Base-by-base conservation (phyloP, 2,113 vertebrate genomes). In the Hipposideros armiger region DNA sequence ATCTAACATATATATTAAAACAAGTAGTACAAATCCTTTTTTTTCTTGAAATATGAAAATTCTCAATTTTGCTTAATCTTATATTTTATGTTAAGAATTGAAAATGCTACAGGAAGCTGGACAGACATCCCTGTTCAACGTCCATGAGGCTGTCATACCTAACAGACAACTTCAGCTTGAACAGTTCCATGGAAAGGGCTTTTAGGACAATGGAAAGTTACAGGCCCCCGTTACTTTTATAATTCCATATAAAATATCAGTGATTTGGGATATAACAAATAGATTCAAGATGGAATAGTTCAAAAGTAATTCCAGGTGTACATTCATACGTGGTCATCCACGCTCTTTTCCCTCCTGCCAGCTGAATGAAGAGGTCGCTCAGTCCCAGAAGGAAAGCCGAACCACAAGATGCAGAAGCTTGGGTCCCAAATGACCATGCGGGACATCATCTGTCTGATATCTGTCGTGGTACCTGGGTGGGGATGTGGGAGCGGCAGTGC, bases 31-130 rank as follows among this genome's bases (percentile, higher is more conserved):
- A 73, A 64, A 66, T 40, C 30, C 4, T 67, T 88, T 78, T 84
- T 78, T n/a, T 24, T 88, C 70, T 85, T 45, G 28, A 60, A 70
- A 69, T 56, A 45, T 40, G 42, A 87, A 94, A 92, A 94, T 17
- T 22, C 9, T 74, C 45, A 67, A 66, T 66, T 90, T 64, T 58
- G 14, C 13, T 84, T 81, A 24, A 32, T 66, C 16, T 13, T 88
- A 17, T 19, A 60, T 36, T 74, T 82, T 30, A 36, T 83, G 26
- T 58, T 66, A 72, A 62, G 60, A 88, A 82, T 0, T 19, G n/a
- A 50, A 85, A 78, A 62, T 1, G 22, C 32, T 8, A 8, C 11
- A 8, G 93, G 67, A 40, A 60, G 70, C 19, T 64, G 36, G 24
- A 30, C 2, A 20, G n/a, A 58, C 22, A 11, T 40, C 30, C 10